These are phyloP conservation scores for Girardinus metallicus DNA, from an alignment of 2,797 vertebrate species.

Conservation along the genomic window DNA sequence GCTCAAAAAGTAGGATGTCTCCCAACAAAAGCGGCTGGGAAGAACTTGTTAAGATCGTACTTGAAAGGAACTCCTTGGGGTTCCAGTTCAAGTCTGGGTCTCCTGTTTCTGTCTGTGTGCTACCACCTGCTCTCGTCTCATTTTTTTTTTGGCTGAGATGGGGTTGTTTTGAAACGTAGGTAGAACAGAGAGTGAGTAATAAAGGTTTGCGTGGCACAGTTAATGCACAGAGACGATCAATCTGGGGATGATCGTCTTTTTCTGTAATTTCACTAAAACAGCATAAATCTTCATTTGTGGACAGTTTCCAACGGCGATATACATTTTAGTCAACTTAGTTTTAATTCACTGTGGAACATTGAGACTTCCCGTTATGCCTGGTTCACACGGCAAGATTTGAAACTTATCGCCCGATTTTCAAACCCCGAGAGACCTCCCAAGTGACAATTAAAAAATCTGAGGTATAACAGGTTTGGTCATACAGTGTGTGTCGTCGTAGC, in stretches of 20 bases:
- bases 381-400: neutral
- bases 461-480: too few species aligned
- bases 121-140: neutral
- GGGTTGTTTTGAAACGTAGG: neutral
- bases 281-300: neutral
- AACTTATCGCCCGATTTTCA: neutral
- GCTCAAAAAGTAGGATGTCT: neutral
- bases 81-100: constrained; percentile 1
- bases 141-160: neutral
- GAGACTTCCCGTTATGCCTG: neutral
- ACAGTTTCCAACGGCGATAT: neutral
- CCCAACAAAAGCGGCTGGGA: neutral
- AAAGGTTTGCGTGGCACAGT: neutral
- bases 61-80: neutral
- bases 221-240: neutral
- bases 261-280: neutral
- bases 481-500: too few species aligned
- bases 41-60: neutral
- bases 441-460: too few species aligned
- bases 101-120: neutral
- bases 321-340: neutral
- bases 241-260: neutral
- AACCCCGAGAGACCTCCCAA: too few species aligned
- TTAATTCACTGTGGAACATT: neutral
- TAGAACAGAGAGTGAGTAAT: neutral